Percentiles rank a stretch among this genome's conserved stretches.
phyloP scores from a whole-genome alignment of 2,113 vertebrate genomes.

The Gavialis gangeticus region DNA sequence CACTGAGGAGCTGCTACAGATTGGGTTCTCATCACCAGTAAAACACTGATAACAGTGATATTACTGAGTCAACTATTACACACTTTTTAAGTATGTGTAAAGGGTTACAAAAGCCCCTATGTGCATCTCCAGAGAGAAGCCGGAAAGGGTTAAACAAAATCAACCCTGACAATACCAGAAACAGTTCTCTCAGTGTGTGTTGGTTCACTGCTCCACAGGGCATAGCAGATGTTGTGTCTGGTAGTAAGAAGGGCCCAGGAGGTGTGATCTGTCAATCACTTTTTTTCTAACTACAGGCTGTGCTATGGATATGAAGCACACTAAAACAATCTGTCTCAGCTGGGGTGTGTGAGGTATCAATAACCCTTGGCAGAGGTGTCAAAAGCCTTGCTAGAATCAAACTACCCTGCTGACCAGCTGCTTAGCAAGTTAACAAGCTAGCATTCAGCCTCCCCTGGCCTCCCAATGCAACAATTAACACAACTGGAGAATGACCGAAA shows the following conservation, averaged over 20 bases:
- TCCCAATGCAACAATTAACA: conserved; percentile 79
- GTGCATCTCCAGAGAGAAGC: conserved; percentile 77
- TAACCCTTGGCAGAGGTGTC: conserved; percentile 87
- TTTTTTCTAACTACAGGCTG: conserved; percentile 81
- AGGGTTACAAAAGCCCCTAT: conserved; percentile 63
- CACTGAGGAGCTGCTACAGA: fast-evolving
- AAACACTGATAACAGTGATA: fast-evolving
- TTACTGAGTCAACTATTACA: background rate
- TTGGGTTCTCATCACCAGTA: fast-evolving
- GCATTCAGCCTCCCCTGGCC: conserved; percentile 68
- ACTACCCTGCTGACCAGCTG: conserved; percentile 86
- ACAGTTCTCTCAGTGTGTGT: conserved; percentile 84
- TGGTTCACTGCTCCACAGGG: conserved; percentile 88
- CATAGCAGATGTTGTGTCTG: conserved; percentile 89
- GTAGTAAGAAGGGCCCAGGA: conserved; percentile 89
- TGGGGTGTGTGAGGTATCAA: conserved; percentile 85
- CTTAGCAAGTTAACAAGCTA: conserved; percentile 86
- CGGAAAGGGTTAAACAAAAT: conserved; percentile 86
- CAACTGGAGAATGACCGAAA: conserved; percentile 79
- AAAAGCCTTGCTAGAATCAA: conserved; percentile 84
- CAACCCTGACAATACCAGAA: conserved; percentile 83
- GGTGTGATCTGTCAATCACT: conserved; percentile 89
- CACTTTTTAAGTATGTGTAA: conserved; percentile 28
- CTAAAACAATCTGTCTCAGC: conserved; percentile 88
- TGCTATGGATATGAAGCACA: conserved; percentile 82